Base-by-base conservation (phyloP, 2,888 invertebrate genomes). In the Ferrisia virgata region DNA sequence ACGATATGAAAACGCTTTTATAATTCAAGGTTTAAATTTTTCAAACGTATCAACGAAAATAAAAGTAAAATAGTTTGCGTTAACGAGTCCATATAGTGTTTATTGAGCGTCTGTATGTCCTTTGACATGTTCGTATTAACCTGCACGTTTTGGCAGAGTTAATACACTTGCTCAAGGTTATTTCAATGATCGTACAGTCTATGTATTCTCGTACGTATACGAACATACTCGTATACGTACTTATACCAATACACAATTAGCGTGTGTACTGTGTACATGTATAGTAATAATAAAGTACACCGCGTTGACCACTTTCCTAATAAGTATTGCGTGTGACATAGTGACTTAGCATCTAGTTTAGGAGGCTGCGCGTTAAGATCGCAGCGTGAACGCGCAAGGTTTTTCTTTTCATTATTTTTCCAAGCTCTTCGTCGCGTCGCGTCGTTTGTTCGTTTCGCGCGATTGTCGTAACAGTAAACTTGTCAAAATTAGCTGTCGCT, bases 311-410 rank as follows among this genome's bases (percentile, higher is more conserved):
- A 76, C 72, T 76, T 76, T 76, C 72, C 72, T 76, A 76, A 76
- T 76, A 76, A 33, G 72, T 76, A 76, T 76, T 76, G 72, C 72
- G 72, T 76, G 72, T 36, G 72, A 76, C 72, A 76, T 76, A 76
- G 72, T 76, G 72, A 76, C 72, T 76, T 76, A 76, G 72, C 72
- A 76, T 76, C 72, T 76, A 36, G 72, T 76, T 76, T 76, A 76
- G 72, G 72, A 76, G 72, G 72, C 72, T 76, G 72, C 22, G 22
- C 8, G 18, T 47, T 33, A 36, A 15, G 36, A 76, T 28, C 31
- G 72, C 33, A 76, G 36, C 72, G 72, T 33, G 33, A 36, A 76
- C 72, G 72, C 72, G 72, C 72, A 76, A 76, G 72, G 72, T 76
- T 76, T 76, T 76, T 64, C 72, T 36, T 36, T 76, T 76, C 72